Percentiles rank a stretch among this genome's conserved stretches.
These are phyloP conservation scores for Helleia helle DNA, from an alignment of 2,888 invertebrate species.

Conservation along the genomic window DNA sequence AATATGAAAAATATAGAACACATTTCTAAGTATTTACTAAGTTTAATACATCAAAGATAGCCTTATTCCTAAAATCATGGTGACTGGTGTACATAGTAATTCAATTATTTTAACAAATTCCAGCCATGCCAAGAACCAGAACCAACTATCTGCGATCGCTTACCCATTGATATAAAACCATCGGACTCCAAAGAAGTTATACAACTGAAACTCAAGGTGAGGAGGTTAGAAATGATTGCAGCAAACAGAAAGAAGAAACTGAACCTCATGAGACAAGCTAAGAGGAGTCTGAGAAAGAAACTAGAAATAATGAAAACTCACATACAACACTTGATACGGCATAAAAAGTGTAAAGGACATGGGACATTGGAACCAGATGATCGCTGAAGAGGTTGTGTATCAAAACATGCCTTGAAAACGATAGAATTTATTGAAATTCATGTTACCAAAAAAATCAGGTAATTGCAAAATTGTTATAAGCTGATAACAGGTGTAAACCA, in stretches of 20 bases:
- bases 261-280: constrained; percentile 43
- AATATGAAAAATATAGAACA: too few relatives aligned
- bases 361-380: not conserved
- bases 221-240: constrained; percentile 42
- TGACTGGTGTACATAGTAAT: too few relatives aligned
- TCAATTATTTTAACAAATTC: constrained; percentile 18
- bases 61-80: too few relatives aligned
- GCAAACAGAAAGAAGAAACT: constrained; percentile 40
- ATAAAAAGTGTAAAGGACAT: constrained; percentile 10
- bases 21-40: too few relatives aligned
- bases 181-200: constrained; percentile 44
- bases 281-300: constrained; percentile 35
- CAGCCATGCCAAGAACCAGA: constrained; percentile 44
- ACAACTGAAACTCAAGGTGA: constrained; percentile 43
- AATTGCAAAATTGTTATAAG: too few relatives aligned
- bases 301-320: constrained; percentile 38
- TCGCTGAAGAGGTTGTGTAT: too few relatives aligned
- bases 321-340: constrained; percentile 41
- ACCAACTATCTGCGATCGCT: constrained; percentile 36
- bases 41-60: too few relatives aligned
- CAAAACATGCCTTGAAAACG: too few relatives aligned
- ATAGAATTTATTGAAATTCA: too few relatives aligned
- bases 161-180: constrained; percentile 34
- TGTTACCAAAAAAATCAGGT: too few relatives aligned
- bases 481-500: too few relatives aligned